Evolutionary conservation across 2,888 invertebrate species (phyloP).

Genomic region (Sesia apiformis): DNA sequence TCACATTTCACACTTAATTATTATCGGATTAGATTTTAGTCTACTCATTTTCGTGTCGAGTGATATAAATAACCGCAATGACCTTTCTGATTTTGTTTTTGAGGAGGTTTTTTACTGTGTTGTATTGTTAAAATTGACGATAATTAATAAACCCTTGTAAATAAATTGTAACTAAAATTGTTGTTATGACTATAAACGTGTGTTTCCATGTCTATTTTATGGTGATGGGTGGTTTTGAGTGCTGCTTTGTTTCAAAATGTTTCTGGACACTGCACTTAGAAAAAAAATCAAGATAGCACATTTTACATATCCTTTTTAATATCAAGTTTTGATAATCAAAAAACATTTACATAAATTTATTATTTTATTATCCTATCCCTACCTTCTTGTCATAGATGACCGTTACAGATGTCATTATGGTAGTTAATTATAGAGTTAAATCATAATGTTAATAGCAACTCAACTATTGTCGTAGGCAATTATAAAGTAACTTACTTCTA

Average conservation of each 20-base stretch:
- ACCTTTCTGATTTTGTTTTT: neutral
- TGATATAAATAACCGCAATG: neutral
- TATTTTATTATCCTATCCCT: too few relatives aligned
- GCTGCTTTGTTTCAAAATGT: neutral
- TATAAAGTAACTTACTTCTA: too few relatives aligned
- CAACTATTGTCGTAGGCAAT: too few relatives aligned
- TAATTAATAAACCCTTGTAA: neutral
- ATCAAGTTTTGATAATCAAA: too few relatives aligned
- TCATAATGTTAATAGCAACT: too few relatives aligned
- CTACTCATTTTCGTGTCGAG: neutral
- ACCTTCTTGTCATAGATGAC: too few relatives aligned
- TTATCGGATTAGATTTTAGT: neutral
- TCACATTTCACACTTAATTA: conserved; percentile 3
- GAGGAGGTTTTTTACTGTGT: neutral
- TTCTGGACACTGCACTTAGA: too few relatives aligned
- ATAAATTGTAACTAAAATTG: neutral
- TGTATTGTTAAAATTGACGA: neutral
- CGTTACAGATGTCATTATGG: too few relatives aligned
- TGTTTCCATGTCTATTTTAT: neutral
- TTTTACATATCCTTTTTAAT: too few relatives aligned
- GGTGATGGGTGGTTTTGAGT: neutral
- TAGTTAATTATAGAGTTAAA: too few relatives aligned
- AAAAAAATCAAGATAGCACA: too few relatives aligned
- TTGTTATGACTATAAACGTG: neutral
- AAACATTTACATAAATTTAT: too few relatives aligned